Base-by-base conservation (phyloP, 2,113 vertebrate genomes). In the Corythaeola cristata region DNA sequence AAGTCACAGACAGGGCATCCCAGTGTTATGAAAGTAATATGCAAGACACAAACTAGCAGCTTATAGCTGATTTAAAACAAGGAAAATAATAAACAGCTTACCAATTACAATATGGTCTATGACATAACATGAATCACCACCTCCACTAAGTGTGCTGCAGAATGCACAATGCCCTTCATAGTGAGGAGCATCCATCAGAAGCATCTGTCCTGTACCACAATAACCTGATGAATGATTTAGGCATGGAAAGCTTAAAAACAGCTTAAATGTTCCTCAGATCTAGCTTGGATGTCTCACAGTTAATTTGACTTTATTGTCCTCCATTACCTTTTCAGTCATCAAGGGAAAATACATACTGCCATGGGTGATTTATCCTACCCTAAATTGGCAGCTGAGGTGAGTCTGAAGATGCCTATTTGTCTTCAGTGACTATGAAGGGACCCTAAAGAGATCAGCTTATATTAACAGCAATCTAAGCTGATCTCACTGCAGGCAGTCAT, bases 141-240 rank as follows among this genome's bases (percentile, higher is more conserved):
- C 60, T 78, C 41, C 24, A 23, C 44, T 58, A 49, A 63, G 11
- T 0, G 2, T 59, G 39, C 19, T 2, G 2, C 27, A 81, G 85
- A 78, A 47, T 1, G 3, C 19, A 30, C 24, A 45, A 30, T 0
- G 0, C 4, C 9, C 16, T 74, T 47, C 49, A 9, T 49, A 18
- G 16, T 26, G 50, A 64, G 39, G 49, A 89, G 56, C 5, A 4
- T 45, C 32, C n/a, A 23, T 19, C 13, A 75, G 87, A 89, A 88
- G 58, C 64, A 47, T 37, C 45, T 67, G 49, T 30, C 77, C 74
- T 30, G 49, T 56, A 60, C 26, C 28, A 67, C 24, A 12, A 20
- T 39, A 87, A 41, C 12, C 12, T 35, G 52, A 93, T 44, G 53
- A 68, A 89, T 50, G 28, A 24, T 35, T 89, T 75, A 78, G 85